Evolutionary conservation across 2,797 vertebrate genomes (phyloP).

Genomic region (Pipistrellus pygmaeus): DNA sequence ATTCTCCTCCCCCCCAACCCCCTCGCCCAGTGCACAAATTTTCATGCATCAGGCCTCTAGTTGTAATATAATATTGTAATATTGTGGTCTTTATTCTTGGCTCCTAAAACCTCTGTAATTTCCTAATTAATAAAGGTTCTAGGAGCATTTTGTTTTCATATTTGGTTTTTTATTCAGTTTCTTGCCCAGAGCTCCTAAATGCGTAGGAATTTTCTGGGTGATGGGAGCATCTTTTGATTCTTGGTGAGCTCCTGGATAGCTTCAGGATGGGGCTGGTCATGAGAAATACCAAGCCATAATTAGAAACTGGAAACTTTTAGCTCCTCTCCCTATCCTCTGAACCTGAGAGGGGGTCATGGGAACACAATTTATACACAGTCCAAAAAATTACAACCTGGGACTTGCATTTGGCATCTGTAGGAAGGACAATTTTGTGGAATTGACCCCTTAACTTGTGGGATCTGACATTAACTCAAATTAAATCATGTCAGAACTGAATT

Average conservation of each 20-base stretch:
- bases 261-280: not conserved
- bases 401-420: not conserved
- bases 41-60: too few species aligned
- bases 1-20: too few species aligned
- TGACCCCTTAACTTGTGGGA: not conserved
- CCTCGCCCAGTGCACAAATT: too few species aligned
- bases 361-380: not conserved
- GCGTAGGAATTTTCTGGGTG: not conserved
- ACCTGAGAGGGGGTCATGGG: not conserved
- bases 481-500: slow-evolving; percentile 2
- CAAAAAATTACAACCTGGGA: not conserved
- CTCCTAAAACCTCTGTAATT: not conserved
- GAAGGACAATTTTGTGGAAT: not conserved
- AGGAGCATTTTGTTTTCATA: not conserved
- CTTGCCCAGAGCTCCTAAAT: not conserved
- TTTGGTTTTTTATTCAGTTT: not conserved
- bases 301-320: not conserved
- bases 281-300: not conserved
- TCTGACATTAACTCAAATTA: not conserved
- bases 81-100: not conserved
- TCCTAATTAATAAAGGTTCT: not conserved
- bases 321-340: not conserved
- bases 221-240: not conserved
- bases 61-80: not conserved
- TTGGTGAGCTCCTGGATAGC: not conserved